phyloP scores from a whole-genome alignment of 2,888 invertebrate species.

The Nudaria mundana region DNA sequence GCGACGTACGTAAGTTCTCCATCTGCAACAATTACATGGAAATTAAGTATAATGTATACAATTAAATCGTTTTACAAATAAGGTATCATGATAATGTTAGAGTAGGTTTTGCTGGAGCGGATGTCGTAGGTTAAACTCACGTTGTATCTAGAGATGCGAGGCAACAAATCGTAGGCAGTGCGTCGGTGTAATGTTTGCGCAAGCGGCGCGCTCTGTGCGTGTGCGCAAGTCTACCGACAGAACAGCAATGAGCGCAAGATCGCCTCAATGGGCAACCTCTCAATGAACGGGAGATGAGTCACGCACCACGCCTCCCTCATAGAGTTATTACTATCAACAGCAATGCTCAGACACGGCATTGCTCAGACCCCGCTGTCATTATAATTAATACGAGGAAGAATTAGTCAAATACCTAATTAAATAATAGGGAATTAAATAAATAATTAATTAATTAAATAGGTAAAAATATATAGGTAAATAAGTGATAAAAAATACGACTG shows the following conservation, averaged over 20 bases:
- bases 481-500: too few species aligned
- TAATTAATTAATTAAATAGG: too few species aligned
- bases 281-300: conserved; percentile 72
- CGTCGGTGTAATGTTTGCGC: conserved; percentile 59
- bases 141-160: conserved; percentile 66
- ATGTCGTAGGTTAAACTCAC: conserved; percentile 74
- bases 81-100: conserved; percentile 37
- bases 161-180: conserved; percentile 66
- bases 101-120: conserved; percentile 52
- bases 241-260: conserved; percentile 77
- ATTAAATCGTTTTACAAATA: conserved; percentile 28
- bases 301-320: conserved; percentile 73
- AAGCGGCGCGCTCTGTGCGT: conserved; percentile 70
- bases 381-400: too few species aligned
- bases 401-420: too few species aligned
- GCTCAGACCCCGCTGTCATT: conserved; percentile 34
- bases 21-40: conserved; percentile 59
- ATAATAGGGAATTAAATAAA: too few species aligned
- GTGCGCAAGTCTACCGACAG: conserved; percentile 79
- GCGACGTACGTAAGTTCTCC: conserved; percentile 66
- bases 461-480: too few species aligned
- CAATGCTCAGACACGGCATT: conserved; percentile 56
- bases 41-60: conserved; percentile 20
- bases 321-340: conserved; percentile 62
- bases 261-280: conserved; percentile 73